These are phyloP conservation scores for Tauraco erythrolophus DNA, from an alignment of 2,113 vertebrate genomes.

Conservation along the genomic window DNA sequence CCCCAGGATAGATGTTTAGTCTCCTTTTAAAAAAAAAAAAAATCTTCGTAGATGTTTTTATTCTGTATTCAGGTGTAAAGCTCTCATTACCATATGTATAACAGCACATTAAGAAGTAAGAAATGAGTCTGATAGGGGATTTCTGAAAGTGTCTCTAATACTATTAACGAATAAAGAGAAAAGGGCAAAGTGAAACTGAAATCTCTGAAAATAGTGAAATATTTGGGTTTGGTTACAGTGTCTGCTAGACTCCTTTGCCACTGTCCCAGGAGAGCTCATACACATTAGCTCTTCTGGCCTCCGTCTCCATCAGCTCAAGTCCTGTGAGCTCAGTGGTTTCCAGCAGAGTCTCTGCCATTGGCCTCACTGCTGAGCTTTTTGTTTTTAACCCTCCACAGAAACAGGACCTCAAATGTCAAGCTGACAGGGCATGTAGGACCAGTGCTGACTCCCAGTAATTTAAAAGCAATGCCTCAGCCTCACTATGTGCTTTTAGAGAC, in stretches of 20 bases:
- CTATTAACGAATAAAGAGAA: not conserved
- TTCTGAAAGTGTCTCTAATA: not conserved
- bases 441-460: not conserved
- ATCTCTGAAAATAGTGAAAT: not conserved
- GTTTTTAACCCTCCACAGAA: not conserved
- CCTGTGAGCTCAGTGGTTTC: not conserved
- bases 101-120: not conserved
- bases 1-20: not conserved
- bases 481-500: not conserved
- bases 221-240: not conserved
- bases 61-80: not conserved
- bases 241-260: not conserved
- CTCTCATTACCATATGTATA: not conserved
- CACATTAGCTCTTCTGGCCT: not conserved
- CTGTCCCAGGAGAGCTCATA: not conserved
- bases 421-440: not conserved
- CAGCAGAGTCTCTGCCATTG: not conserved
- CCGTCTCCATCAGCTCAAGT: accelerated
- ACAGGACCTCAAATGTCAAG: not conserved
- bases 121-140: not conserved
- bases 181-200: not conserved
- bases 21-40: not conserved
- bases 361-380: not conserved
- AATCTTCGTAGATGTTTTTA: not conserved
- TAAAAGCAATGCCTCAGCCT: not conserved